Base-by-base conservation (phyloP, 1,140 invertebrate species). In the Neodiprion pinetum region DNA sequence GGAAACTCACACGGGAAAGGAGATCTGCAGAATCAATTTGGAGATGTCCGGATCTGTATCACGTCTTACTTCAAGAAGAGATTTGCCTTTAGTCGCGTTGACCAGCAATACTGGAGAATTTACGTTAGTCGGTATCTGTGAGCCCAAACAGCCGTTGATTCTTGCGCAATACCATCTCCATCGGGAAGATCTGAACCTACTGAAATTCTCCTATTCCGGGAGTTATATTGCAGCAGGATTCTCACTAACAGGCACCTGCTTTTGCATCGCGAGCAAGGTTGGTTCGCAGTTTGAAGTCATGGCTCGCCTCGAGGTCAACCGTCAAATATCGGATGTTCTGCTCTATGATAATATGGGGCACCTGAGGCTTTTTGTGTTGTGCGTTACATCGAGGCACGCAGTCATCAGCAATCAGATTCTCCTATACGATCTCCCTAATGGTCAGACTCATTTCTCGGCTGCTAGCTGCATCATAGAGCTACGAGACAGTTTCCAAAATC, bases 171-270 rank as follows among this genome's bases (percentile, higher is more conserved):
- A 76, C 77, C 61, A 71, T 21, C 14, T 88, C 7, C 84, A 88
- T 14, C 67, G 9, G 0, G 75, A 72, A 0, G 50, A 72, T 2
- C 69, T 88, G 49, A 82, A 88, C 78, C 17, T 87, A 0, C 68
- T 87, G 9, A 88, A 84, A 69, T 85, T 88, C 73, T 87, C 85
- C 1, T 72, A 77, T 1, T 80, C 80, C 70, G 87, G 86, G 70
- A 85, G 78, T 84, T 85, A 73, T 71, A 80, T 73, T 68, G 53
- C 53, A 0, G 80, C 74, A 0, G 79, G 75, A 5, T 77, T 83
- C 23, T 85, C 76, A 72, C 71, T 28, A 9, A 50, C 53, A 1
- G 86, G 86, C 1, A 70, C 76, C n/a, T 85, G 85, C 48, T 88
- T 78, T 68, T 83, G 84, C 49, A 48, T 88, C 1, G 80, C 50